Conservation (phyloP, 2,113 vertebrate genomes). For the Setophaga petechia region DNA sequence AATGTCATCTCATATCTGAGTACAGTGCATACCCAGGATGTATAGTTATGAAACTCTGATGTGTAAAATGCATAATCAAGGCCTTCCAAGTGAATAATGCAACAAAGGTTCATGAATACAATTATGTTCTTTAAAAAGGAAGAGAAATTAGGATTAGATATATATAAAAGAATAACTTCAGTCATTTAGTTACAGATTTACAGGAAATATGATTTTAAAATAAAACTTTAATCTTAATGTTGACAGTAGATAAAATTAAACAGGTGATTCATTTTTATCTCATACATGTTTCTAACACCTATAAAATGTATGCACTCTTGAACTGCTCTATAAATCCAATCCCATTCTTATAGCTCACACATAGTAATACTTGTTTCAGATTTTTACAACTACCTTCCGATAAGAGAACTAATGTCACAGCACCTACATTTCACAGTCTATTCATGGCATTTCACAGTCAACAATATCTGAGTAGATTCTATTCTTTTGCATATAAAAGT, state of each 20-base stretch:
- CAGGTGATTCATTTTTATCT: slow-evolving; percentile 35
- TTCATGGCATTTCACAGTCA: slow-evolving; percentile 20
- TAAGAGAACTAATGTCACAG: not conserved
- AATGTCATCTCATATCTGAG: not conserved
- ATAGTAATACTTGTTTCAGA: not conserved
- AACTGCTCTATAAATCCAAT: not conserved
- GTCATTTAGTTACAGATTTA: slow-evolving; percentile 11
- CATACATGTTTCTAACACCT: not conserved
- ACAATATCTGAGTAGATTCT: slow-evolving; percentile 9
- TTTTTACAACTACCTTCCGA: not conserved
- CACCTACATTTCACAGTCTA: not conserved
- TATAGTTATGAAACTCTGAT: slow-evolving; percentile 22
- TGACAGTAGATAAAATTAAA: slow-evolving; percentile 57
- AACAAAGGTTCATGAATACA: slow-evolving; percentile 5
- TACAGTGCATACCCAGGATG: not conserved
- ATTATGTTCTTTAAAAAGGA: slow-evolving; percentile 24
- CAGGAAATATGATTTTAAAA: slow-evolving; percentile 17
- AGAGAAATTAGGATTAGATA: not conserved
- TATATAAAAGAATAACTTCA: not conserved
- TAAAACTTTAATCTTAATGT: not conserved
- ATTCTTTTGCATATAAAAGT: slow-evolving; percentile 47
- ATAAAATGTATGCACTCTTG: not conserved
- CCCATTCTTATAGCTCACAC: not conserved
- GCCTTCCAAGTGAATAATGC: slow-evolving; percentile 14
- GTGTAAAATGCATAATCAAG: slow-evolving; percentile 1